Conservation (phyloP, 2,888 invertebrate genomes). For the Microchrysa polita region DNA sequence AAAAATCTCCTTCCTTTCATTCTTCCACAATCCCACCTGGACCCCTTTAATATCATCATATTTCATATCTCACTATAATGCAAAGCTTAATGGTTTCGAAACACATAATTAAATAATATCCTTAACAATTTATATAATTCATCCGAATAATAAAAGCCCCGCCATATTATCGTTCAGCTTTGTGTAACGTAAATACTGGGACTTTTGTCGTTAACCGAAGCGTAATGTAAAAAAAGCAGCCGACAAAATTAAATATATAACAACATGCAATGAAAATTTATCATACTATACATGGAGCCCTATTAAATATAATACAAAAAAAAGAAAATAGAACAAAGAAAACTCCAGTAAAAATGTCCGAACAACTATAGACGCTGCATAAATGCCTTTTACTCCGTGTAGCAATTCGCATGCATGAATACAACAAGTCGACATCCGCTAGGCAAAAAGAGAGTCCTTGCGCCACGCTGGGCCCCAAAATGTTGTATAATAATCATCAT, state of each 20-base stretch:
- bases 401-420: no score
- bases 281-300: neutral
- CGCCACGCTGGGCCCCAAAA: neutral
- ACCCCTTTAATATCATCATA: no score
- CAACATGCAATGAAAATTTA: neutral
- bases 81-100: slow-evolving; percentile 13
- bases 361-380: neutral
- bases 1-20: no score
- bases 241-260: neutral
- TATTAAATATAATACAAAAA: neutral
- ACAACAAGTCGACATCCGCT: no score
- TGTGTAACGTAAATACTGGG: neutral
- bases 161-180: neutral
- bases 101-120: slow-evolving; percentile 15
- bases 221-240: neutral
- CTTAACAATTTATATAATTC: neutral
- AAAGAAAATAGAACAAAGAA: neutral
- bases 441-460: no score
- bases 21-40: no score
- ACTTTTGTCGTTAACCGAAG: slow-evolving; percentile 1
- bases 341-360: neutral
- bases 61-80: no score
- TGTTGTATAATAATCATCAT: slow-evolving; percentile 24
- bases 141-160: neutral
- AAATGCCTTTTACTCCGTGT: no score